Evolutionary conservation across 2,888 invertebrate species (phyloP).

Genomic region (Spodoptera picta): DNA sequence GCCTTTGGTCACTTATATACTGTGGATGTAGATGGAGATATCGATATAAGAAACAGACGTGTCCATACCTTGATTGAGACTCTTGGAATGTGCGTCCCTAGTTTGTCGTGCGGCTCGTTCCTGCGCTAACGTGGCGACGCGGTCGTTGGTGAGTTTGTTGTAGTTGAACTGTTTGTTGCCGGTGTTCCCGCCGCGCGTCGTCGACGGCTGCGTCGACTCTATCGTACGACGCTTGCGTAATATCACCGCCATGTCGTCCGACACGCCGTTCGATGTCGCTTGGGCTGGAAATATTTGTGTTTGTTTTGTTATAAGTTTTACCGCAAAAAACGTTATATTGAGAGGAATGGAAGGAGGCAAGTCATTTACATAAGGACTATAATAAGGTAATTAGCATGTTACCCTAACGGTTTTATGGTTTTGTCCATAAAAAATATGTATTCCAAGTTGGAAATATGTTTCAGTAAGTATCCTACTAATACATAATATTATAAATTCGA

Average conservation of each 20-base stretch:
- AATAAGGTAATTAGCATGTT: too few species aligned
- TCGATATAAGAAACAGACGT: too few species aligned
- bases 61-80: constrained; percentile 75
- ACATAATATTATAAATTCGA: too few species aligned
- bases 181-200: constrained; percentile 76
- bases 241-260: constrained; percentile 70
- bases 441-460: too few species aligned
- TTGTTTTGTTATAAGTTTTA: background rate
- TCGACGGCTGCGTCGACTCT: constrained; percentile 80
- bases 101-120: constrained; percentile 65
- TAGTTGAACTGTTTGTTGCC: constrained; percentile 93
- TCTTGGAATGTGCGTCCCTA: constrained; percentile 75
- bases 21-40: too few species aligned
- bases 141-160: constrained; percentile 94
- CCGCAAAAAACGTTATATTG: too few species aligned
- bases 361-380: too few species aligned
- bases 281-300: constrained; percentile 36
- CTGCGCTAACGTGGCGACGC: constrained; percentile 59
- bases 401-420: too few species aligned
- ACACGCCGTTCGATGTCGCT: constrained; percentile 59
- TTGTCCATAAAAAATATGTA: too few species aligned
- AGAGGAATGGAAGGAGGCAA: too few species aligned
- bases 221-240: constrained; percentile 81
- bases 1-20: too few species aligned
- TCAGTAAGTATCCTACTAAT: too few species aligned